These are phyloP conservation scores for Eurytoma adleriae DNA, from an alignment of 2,888 invertebrate species.

Conservation along the genomic window DNA sequence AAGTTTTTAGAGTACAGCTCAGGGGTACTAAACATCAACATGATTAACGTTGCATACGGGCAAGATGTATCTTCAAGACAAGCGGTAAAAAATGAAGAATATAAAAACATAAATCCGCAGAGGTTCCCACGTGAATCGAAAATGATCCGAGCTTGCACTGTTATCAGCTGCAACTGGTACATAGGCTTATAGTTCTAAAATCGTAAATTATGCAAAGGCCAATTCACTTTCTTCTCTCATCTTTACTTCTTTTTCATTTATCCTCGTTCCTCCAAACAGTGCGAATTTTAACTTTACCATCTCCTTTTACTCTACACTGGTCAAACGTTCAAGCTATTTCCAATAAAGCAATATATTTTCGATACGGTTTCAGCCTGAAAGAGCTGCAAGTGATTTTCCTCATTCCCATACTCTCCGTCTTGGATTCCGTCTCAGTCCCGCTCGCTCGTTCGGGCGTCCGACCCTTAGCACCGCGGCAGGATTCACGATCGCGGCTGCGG, in stretches of 20 bases:
- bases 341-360: too few species aligned
- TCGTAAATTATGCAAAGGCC: conserved; percentile 28
- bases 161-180: too few species aligned
- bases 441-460: conserved; percentile 7
- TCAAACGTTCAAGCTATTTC: too few species aligned
- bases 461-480: conserved; percentile 13
- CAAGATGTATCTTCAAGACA: conserved; percentile 24
- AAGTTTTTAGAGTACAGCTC: conserved; percentile 8
- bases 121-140: too few species aligned
- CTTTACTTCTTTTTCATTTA: background rate
- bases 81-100: background rate
- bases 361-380: background rate
- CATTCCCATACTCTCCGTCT: background rate
- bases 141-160: conserved; percentile 17
- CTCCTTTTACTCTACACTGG: too few species aligned
- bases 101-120: background rate
- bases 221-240: background rate
- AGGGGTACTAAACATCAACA: conserved; percentile 28
- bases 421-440: background rate
- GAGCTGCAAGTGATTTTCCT: background rate
- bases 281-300: too few species aligned
- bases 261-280: too few species aligned
- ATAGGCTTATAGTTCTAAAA: conserved; percentile 20
- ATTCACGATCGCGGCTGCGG: conserved; percentile 51
- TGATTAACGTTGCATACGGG: conserved; percentile 30